Percentiles rank a stretch among this genome's conserved stretches.
Conservation (phyloP, 2,888 invertebrate species). For the Blastobasis adustella region DNA sequence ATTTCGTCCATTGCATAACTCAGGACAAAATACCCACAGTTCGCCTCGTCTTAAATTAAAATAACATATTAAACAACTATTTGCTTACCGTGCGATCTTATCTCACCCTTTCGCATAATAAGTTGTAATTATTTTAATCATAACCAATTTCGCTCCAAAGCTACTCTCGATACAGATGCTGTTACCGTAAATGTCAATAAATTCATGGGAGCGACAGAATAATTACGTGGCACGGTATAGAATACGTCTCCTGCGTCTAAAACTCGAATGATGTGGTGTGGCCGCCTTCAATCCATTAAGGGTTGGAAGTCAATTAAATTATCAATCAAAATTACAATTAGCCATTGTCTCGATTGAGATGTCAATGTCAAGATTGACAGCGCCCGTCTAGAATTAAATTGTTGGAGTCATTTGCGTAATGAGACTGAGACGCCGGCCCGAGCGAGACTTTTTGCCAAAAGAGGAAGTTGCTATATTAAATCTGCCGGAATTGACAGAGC, state of each 20-base stretch:
- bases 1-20: too few species aligned
- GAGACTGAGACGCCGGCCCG: too few species aligned
- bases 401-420: background rate
- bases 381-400: background rate
- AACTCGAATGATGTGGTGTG: constrained; percentile 29
- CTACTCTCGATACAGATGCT: constrained; percentile 42
- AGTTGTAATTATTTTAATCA: constrained; percentile 23
- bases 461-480: background rate
- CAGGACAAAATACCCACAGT: too few species aligned
- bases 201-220: constrained; percentile 47
- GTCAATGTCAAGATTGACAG: constrained; percentile 24
- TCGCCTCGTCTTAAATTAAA: constrained; percentile 26
- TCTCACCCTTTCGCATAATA: constrained; percentile 14
- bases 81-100: constrained; percentile 12
- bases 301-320: constrained; percentile 46
- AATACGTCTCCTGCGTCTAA: constrained; percentile 34
- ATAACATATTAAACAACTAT: constrained; percentile 22
- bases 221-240: constrained; percentile 42
- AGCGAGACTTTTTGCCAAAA: too few species aligned
- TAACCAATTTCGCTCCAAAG: constrained; percentile 24
- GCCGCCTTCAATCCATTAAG: constrained; percentile 45
- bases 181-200: constrained; percentile 53
- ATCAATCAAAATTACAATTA: constrained; percentile 39
- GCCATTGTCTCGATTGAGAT: constrained; percentile 39
- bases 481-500: background rate